Base-by-base conservation (phyloP, 2,888 invertebrate species). In the Lasioglossum calceatum region DNA sequence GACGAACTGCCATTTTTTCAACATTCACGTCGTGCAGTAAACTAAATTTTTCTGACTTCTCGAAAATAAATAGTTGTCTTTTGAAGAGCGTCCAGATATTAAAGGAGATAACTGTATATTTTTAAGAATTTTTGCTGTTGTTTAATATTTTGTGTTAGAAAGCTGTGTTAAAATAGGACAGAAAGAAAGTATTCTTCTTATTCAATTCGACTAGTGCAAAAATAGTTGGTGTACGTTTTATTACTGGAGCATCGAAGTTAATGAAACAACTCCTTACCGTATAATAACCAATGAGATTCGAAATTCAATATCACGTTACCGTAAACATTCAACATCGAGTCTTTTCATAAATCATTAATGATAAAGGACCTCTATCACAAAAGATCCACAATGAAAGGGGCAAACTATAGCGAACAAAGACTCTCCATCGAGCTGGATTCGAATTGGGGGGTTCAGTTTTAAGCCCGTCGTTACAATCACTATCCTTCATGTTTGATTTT, bases 281-380 rank as follows among this genome's bases (percentile, higher is more conserved):
- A 19, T 27, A n/a, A 12, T n/a, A 61, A 14, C 14, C 27, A 27
- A 12, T 61, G 12, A 61, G 10, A n/a, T 27, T 12, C 58, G 27
- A 27, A 27, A 12, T 27, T 12, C 4, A 27, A 12, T 14, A 27
- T 27, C 5, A 3, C 4, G n/a, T 27, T 61, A 1, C 14, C 0
- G 4, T 12, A 16, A 27, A 61, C 27, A 27, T 27, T 27, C 5
- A 27, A 27, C 4, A 27, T 61, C 4, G 27, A 27, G 54, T 23
- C 54, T n/a, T n/a, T 54, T 54, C n/a, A 54, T n/a, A n/a, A 54
- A 54, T 54, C 54, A 54, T 54, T 54, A 54, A n/a, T 54, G n/a
- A 54, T n/a, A 10, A 54, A 23, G 8, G 50, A n/a, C 3, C 54
- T 54, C 54, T 54, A 0, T 32, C 5, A 4, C 32, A 32, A 64